Percentiles rank a stretch among this genome's conserved stretches.
phyloP scores from a whole-genome alignment of 1,140 invertebrate genomes.

The Psix sp. region DNA sequence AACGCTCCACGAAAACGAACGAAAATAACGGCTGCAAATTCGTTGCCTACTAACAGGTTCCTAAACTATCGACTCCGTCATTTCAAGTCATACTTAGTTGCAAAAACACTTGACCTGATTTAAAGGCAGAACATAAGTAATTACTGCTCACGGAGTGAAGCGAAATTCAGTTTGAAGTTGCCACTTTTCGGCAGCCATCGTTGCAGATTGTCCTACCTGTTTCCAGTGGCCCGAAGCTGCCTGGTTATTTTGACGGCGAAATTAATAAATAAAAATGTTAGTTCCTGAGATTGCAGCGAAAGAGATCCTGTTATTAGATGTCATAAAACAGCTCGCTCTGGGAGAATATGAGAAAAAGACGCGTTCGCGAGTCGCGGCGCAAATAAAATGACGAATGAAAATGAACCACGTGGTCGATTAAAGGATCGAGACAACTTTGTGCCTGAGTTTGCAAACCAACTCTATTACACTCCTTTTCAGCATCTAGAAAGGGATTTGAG shows the following conservation, averaged over 20 bases:
- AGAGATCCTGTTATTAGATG: constrained; percentile 13
- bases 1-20: too few species aligned
- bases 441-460: constrained; percentile 18
- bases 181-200: too few species aligned
- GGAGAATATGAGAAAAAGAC: constrained; percentile 14
- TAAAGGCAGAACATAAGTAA: too few species aligned
- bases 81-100: too few species aligned
- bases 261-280: constrained; percentile 16
- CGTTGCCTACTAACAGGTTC: too few species aligned
- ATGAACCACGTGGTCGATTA: constrained; percentile 24
- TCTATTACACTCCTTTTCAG: constrained; percentile 44
- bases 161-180: not conserved
- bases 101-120: too few species aligned
- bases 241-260: too few species aligned
- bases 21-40: too few species aligned
- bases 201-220: too few species aligned
- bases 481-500: not conserved
- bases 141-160: not conserved
- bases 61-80: too few species aligned
- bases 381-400: constrained; percentile 36
- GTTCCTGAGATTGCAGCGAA: not conserved
- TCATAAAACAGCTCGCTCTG: constrained; percentile 26
- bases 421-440: constrained; percentile 26
- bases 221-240: too few species aligned
- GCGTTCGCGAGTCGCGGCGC: too few species aligned